These are phyloP conservation scores for Ceriagrion tenellum DNA, from an alignment of 2,888 invertebrate genomes.

Conservation along the genomic window DNA sequence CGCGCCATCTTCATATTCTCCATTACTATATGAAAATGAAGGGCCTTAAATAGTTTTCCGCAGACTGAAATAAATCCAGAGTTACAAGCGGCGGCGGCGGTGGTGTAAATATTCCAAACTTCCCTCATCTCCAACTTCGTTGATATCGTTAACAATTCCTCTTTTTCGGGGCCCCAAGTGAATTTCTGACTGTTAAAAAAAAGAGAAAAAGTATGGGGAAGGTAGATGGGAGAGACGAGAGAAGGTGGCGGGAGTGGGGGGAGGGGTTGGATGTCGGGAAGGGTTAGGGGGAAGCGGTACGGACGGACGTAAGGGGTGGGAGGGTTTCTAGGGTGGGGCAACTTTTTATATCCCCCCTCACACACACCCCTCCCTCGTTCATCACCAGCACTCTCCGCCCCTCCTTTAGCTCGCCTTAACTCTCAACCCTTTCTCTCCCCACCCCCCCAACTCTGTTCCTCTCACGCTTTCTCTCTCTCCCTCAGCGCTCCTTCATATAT, in stretches of 20 bases:
- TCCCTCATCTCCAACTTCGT: slow-evolving; percentile 59
- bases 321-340: background rate
- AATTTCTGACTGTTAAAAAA: slow-evolving; percentile 52
- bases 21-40: slow-evolving; percentile 54
- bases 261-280: background rate
- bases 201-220: slow-evolving; percentile 15
- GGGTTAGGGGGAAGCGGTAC: background rate
- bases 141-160: slow-evolving; percentile 66
- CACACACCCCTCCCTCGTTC: background rate
- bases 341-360: slow-evolving; percentile 20
- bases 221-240: background rate
- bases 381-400: background rate
- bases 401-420: background rate
- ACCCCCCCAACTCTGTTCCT: background rate
- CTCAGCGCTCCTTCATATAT: slow-evolving; percentile 49
- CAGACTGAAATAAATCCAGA: slow-evolving; percentile 56
- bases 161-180: slow-evolving; percentile 55
- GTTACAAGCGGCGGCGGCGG: slow-evolving; percentile 36
- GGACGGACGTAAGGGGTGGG: background rate
- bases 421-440: too few relatives aligned
- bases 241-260: background rate
- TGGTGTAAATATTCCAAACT: slow-evolving; percentile 63
- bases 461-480: background rate
- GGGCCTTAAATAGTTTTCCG: slow-evolving; percentile 59
- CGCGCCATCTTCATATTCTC: slow-evolving; percentile 44